Evolutionary conservation across 2,888 invertebrate genomes (phyloP).

Genomic region (Acronicta alni): DNA sequence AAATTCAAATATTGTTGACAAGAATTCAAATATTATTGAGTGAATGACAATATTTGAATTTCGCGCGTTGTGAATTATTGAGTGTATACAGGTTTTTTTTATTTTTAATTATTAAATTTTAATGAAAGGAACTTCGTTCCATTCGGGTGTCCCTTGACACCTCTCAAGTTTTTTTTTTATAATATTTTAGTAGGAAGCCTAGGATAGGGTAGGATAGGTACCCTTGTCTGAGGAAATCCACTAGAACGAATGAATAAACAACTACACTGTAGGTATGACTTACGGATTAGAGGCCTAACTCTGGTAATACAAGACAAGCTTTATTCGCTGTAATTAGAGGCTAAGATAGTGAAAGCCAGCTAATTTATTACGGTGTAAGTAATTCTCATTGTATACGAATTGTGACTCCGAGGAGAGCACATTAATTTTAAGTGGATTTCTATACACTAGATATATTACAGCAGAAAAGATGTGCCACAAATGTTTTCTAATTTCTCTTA

Average conservation of each 20-base stretch:
- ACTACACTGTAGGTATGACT: not conserved
- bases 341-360: conserved; percentile 27
- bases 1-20: too few relatives aligned
- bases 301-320: not conserved
- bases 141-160: too few relatives aligned
- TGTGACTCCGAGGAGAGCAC: conserved; percentile 16
- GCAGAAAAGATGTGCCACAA: not conserved
- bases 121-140: too few relatives aligned
- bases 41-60: too few relatives aligned
- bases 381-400: conserved; percentile 27
- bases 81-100: too few relatives aligned
- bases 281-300: conserved; percentile 14
- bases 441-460: not conserved
- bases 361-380: conserved; percentile 32
- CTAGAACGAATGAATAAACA: not conserved
- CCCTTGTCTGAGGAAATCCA: too few relatives aligned
- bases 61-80: too few relatives aligned
- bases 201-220: too few relatives aligned
- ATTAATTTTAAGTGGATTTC: conserved; percentile 24
- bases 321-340: conserved; percentile 28
- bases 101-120: too few relatives aligned
- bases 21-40: too few relatives aligned
- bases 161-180: too few relatives aligned
- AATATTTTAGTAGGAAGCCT: too few relatives aligned
- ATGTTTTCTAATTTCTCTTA: not conserved